phyloP scores from a whole-genome alignment of 2,888 invertebrate genomes.

The Stictocephala bisonia region DNA sequence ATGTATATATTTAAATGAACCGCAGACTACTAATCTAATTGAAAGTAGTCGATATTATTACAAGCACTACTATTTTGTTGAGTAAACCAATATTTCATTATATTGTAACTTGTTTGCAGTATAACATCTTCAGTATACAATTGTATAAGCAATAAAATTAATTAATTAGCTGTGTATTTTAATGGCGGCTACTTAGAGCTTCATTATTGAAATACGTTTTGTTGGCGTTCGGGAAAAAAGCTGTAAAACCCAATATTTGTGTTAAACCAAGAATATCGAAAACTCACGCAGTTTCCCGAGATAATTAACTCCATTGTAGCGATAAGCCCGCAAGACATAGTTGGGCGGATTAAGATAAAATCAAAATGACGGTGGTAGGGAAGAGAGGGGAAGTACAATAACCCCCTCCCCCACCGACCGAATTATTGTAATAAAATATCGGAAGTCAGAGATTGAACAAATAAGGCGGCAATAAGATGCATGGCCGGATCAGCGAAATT shows the following conservation, averaged over 20 bases:
- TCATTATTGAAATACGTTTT: not conserved
- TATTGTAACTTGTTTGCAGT: too few species aligned
- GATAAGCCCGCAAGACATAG: not conserved
- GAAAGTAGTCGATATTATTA: too few species aligned
- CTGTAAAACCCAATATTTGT: conserved; percentile 30
- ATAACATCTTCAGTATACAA: too few species aligned
- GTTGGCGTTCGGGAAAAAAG: conserved; percentile 3
- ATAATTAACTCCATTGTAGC: conserved; percentile 15
- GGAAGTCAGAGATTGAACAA: conserved; percentile 32
- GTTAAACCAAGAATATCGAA: conserved; percentile 16
- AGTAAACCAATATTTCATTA: too few species aligned
- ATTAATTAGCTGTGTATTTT: too few species aligned
- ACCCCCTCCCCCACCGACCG: too few species aligned
- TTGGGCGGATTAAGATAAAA: conserved; percentile 21
- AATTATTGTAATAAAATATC: conserved; percentile 39
- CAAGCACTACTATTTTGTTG: too few species aligned
- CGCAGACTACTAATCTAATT: too few species aligned
- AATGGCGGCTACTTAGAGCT: too few species aligned
- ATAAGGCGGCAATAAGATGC: conserved; percentile 34
- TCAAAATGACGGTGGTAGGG: conserved; percentile 7
- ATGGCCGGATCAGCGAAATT: conserved; percentile 35
- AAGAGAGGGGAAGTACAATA: conserved; percentile 8
- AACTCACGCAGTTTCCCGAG: not conserved
- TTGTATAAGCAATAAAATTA: too few species aligned
- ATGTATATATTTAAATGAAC: too few species aligned